A percentile compares a stretch with the other conserved stretches of the same genome.
Conservation (phyloP, 2,113 vertebrate species). For the Rhodinocichla rosea region DNA sequence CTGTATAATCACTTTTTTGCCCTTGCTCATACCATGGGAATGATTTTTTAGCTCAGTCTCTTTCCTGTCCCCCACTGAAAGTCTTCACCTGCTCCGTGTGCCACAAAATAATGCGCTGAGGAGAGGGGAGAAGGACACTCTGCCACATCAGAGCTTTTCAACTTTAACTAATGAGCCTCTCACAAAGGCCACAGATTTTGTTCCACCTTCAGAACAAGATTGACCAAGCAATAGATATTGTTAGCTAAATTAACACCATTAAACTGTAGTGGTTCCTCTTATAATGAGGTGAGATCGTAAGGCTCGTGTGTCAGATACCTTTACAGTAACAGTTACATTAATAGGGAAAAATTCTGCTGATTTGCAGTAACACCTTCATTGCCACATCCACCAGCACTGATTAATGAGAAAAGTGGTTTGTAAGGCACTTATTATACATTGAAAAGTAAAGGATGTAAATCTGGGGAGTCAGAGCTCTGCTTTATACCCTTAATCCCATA, state of each 20-base stretch:
- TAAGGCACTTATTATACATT: not conserved
- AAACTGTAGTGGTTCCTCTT: not conserved
- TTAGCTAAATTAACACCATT: not conserved
- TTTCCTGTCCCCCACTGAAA: not conserved
- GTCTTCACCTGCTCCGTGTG: not conserved
- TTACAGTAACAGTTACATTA: not conserved
- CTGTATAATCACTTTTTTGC: not conserved
- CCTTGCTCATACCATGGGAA: not conserved
- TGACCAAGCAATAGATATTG: not conserved
- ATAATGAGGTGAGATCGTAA: not conserved
- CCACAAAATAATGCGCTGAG: accelerated
- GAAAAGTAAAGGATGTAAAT: not conserved
- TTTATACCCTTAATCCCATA: not conserved
- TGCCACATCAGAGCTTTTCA: not conserved
- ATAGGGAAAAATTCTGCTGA: not conserved
- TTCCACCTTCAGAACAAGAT: not conserved
- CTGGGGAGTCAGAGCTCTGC: not conserved
- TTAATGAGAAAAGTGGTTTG: constrained; percentile 12
- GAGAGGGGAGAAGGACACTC: not conserved
- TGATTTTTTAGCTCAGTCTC: not conserved
- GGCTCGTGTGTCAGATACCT: not conserved
- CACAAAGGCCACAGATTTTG: not conserved
- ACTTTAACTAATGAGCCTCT: not conserved
- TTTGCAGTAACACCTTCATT: constrained; percentile 31
- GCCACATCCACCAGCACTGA: not conserved